Conservation (phyloP, 2,797 vertebrate genomes). For the Lepilemur septentrionalis region DNA sequence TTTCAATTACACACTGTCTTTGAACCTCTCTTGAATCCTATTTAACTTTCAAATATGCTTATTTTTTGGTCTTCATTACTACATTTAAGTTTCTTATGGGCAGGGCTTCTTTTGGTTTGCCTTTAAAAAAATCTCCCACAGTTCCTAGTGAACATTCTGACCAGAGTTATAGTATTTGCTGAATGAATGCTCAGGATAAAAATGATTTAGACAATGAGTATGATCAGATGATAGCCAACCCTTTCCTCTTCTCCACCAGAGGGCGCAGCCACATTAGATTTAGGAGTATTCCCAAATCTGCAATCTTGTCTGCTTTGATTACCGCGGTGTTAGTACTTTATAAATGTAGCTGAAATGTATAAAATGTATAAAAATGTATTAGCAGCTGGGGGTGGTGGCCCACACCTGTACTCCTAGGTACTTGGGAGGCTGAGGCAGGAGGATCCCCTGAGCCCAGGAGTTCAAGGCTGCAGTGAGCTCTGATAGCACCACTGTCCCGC, state of each 20-base stretch:
- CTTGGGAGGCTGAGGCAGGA: background rate
- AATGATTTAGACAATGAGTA: background rate
- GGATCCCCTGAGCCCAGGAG: background rate
- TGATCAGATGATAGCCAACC: background rate
- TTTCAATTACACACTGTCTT: background rate
- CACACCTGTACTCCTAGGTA: background rate
- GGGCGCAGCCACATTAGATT: background rate
- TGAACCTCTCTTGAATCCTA: background rate
- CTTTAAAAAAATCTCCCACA: background rate
- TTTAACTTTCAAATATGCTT: slow-evolving; percentile 2
- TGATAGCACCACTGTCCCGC: background rate
- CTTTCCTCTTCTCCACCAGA: slow-evolving; percentile 46
- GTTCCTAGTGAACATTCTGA: background rate
- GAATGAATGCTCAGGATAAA: background rate
- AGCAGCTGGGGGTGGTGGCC: background rate
- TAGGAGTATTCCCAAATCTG: background rate
- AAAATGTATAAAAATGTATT: background rate
- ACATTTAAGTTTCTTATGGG: background rate
- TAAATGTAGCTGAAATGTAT: background rate
- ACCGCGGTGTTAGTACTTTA: background rate
- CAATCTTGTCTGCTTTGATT: background rate
- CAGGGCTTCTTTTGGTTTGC: background rate
- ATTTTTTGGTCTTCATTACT: background rate
- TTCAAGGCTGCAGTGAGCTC: background rate
- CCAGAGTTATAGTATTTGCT: background rate